Evolutionary conservation across 2,113 vertebrate species (phyloP).

Genomic region (Eidolon helvum): DNA sequence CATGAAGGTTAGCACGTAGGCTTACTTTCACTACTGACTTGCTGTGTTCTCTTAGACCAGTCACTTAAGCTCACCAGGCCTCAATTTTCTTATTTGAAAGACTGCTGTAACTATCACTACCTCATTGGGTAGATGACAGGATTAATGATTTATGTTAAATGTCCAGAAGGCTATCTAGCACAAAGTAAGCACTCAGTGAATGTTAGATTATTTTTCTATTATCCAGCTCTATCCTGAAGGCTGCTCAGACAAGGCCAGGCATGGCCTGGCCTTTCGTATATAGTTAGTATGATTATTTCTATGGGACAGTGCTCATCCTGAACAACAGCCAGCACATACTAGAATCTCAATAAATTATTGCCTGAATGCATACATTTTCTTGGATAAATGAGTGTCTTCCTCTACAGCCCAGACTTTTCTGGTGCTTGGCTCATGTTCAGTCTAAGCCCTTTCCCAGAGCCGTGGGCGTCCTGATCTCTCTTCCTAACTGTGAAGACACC

Average conservation of each 20-base stretch:
- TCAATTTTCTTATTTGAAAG: neutral
- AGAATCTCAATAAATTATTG: neutral
- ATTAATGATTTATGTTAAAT: neutral
- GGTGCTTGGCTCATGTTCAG: neutral
- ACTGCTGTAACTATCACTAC: neutral
- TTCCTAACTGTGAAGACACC: neutral
- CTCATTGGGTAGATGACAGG: neutral
- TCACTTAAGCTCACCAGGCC: neutral
- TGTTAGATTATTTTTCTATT: neutral
- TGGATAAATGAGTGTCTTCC: neutral
- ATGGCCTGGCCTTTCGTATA: neutral
- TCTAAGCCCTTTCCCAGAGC: neutral
- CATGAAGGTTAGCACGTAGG: neutral
- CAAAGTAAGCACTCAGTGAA: neutral
- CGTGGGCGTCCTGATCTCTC: neutral
- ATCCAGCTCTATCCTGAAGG: neutral
- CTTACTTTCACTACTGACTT: neutral
- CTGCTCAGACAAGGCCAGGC: neutral
- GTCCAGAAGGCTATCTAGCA: neutral
- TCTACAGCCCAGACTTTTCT: neutral
- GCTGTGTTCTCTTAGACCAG: neutral
- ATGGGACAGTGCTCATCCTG: neutral
- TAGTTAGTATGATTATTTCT: neutral
- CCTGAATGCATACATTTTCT: neutral
- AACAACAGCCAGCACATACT: neutral